Percentiles rank a stretch among this genome's conserved stretches.
Evolutionary conservation across 2,113 vertebrate genomes (phyloP).

Genomic region (Meles meles): DNA sequence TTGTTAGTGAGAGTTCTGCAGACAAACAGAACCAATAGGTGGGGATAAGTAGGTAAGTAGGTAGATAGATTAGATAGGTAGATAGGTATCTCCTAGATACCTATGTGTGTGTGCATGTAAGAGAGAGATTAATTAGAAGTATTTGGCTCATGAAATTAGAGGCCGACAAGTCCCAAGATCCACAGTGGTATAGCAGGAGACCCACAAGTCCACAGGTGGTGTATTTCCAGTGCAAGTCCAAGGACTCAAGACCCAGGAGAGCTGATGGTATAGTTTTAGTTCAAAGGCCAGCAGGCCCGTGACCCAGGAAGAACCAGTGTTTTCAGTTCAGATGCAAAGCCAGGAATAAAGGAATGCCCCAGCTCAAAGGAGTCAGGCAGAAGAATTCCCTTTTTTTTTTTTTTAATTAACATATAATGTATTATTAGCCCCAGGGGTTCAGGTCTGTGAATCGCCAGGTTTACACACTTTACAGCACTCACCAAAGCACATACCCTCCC

Average conservation of each 20-base stretch:
- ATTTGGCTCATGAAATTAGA: background rate
- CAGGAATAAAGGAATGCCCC: background rate
- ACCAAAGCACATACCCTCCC: too few species aligned
- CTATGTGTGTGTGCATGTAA: rapidly evolving
- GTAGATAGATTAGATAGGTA: background rate
- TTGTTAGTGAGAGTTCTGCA: background rate
- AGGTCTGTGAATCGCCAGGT: too few species aligned
- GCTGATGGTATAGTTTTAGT: background rate
- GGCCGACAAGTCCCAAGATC: background rate
- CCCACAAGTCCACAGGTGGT: background rate
- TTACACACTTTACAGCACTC: too few species aligned
- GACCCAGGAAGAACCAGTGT: background rate
- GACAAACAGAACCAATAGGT: background rate
- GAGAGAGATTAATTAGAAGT: background rate
- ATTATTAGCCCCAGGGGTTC: too few species aligned
- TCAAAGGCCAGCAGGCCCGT: background rate
- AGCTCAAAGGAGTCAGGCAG: background rate
- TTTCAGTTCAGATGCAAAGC: background rate
- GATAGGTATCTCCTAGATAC: background rate
- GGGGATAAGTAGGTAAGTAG: background rate
- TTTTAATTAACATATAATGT: too few species aligned
- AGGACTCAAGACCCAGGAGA: background rate
- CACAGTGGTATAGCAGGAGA: background rate
- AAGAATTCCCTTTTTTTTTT: background rate
- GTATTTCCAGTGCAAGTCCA: background rate